Conservation (phyloP, 2,113 vertebrate species). For the Hemiprocne comata region DNA sequence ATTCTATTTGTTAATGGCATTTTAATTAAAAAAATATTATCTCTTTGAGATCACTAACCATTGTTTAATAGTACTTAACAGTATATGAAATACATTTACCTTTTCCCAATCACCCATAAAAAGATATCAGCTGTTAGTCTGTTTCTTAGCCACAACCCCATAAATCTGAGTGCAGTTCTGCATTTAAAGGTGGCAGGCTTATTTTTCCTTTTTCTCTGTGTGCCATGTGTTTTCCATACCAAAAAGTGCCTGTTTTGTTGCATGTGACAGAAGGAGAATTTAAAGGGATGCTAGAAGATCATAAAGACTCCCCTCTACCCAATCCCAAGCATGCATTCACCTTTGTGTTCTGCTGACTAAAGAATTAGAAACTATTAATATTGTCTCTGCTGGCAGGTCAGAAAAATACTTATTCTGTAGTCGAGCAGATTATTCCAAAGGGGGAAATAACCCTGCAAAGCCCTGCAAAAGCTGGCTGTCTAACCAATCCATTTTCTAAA, state of each 20-base stretch:
- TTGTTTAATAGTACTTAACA: background rate
- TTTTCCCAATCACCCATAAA: conserved; percentile 20
- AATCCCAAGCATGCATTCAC: background rate
- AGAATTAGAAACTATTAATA: conserved; percentile 71
- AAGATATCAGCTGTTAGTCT: conserved; percentile 27
- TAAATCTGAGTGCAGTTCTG: conserved; percentile 32
- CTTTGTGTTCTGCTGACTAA: conserved; percentile 64
- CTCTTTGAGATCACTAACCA: conserved; percentile 9
- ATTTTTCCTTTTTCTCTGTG: conserved; percentile 45
- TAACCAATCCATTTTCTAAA: conserved; percentile 36
- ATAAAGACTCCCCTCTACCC: conserved; percentile 31
- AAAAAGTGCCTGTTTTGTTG: conserved; percentile 58
- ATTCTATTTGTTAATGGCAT: conserved; percentile 38
- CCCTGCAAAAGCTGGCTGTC: conserved; percentile 38
- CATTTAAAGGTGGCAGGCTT: conserved; percentile 45
- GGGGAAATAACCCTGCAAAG: conserved; percentile 55
- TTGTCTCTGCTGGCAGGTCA: conserved; percentile 58
- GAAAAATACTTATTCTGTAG: conserved; percentile 65
- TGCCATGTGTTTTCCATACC: conserved; percentile 50
- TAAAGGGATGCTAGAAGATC: conserved; percentile 53
- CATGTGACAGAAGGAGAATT: conserved; percentile 57
- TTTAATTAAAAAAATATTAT: conserved; percentile 48
- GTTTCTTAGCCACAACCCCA: background rate
- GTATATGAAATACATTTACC: conserved; percentile 25
- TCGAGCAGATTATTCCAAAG: conserved; percentile 28